Evolutionary conservation across 2,113 vertebrate genomes (phyloP), one percentile per base, ranked within the genome.

Genomic region (Centropus unirufus): DNA sequence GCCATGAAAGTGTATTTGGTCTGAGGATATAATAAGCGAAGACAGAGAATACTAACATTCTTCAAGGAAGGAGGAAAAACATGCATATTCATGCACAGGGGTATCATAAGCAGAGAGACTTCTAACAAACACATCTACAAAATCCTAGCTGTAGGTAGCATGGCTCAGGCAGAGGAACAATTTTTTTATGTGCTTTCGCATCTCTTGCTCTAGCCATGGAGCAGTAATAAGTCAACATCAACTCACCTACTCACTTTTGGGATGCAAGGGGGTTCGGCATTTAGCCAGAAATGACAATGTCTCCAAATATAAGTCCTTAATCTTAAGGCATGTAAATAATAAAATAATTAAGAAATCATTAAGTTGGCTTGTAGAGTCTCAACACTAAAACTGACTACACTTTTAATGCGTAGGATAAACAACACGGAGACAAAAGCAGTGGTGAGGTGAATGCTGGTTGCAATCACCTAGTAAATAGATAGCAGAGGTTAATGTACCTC

Each of bases 41-140:
- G 61, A 89, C 57, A 93, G 92, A 89, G 77, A 92, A 83, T 57
- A 77, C 46, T 86, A 52, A 94, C 88, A 67, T 51, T 89, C 61
- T 93, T 83, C 47, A 72, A 32, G 32, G 59, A 42, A 87, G 14
- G 10, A 20, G 11, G n/a, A 85, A 39, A 11, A 63, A 39, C 34
- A 54, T 23, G 39, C 8, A n/a, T 70, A 66, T 32, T 59, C 39
- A 68, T 40, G 39, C 11, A 66, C 26, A 67, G 7, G 6, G 3
- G 5, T 66, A 57, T 67, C 46, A 86, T 42, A 87, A 82, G 7
- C 47, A 93, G 55, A 88, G 34, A 58, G 74, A 63, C 2, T 78
- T 88, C 21, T 70, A 40, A 32, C 4, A 85, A 66, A 64, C 76
- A 40, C 6, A 18, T 36, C 47, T 44, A 52, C 32, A 46, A 51